Evolutionary conservation across 2,113 vertebrate species (phyloP).

Genomic region (Planiliza haematocheilus): DNA sequence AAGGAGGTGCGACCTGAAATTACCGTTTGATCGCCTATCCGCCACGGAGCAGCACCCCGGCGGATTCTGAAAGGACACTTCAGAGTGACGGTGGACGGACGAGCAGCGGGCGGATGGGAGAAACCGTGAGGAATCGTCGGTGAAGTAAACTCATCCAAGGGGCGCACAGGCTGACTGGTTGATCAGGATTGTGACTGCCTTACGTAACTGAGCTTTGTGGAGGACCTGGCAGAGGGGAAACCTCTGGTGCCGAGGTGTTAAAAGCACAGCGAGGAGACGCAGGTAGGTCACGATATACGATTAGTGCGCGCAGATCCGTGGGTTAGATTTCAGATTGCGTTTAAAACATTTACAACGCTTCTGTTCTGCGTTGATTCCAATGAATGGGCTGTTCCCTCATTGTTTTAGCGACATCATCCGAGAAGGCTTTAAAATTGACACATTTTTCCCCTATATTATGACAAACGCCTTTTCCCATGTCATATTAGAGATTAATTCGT

Average conservation of each 20-base stretch:
- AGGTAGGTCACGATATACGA: slow-evolving; percentile 64
- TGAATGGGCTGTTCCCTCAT: background rate
- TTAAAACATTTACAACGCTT: accelerated
- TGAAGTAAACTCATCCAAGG: slow-evolving; percentile 12
- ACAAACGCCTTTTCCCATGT: slow-evolving; percentile 12
- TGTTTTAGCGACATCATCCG: background rate
- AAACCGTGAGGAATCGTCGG: background rate
- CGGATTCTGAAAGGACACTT: background rate
- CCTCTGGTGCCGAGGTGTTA: slow-evolving; percentile 39
- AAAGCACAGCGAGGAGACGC: slow-evolving; percentile 30
- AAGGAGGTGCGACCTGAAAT: slow-evolving; percentile 56
- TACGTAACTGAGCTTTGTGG: slow-evolving; percentile 77
- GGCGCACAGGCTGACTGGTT: slow-evolving; percentile 20
- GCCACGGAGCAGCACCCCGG: slow-evolving; percentile 23
- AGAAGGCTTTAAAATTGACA: background rate
- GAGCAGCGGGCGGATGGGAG: slow-evolving; percentile 13
- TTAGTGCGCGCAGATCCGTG: background rate
- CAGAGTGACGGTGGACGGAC: background rate
- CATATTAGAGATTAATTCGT: slow-evolving; percentile 49
- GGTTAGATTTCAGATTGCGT: background rate
- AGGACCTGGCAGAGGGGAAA: slow-evolving; percentile 13
- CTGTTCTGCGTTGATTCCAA: accelerated
- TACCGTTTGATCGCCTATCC: slow-evolving; percentile 31
- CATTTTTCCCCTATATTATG: background rate
- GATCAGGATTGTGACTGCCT: slow-evolving; percentile 49